Conservation (phyloP, 2,888 invertebrate species). For the Zaprionus obscuricornis region DNA sequence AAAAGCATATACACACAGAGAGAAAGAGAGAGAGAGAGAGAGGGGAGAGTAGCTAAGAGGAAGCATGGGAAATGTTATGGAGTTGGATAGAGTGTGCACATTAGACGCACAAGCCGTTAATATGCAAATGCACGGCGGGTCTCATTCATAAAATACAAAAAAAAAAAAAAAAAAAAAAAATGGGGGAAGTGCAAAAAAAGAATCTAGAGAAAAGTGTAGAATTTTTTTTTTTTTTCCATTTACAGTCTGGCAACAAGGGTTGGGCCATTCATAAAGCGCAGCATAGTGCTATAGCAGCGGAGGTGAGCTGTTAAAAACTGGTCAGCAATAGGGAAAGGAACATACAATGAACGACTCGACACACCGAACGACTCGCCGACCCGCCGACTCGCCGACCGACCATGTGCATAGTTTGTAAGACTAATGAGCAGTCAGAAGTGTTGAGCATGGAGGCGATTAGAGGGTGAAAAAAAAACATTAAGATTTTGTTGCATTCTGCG, state of each 20-base stretch:
- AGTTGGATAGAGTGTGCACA: constrained; percentile 55
- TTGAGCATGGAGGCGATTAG: constrained; percentile 17
- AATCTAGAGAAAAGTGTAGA: too few relatives aligned
- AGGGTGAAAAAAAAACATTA: constrained; percentile 28
- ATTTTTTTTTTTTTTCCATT: constrained; percentile 36
- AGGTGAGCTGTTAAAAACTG: constrained; percentile 33
- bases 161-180: too few relatives aligned
- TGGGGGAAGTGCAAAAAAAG: too few relatives aligned
- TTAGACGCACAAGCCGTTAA: constrained; percentile 77
- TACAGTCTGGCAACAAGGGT: constrained; percentile 41
- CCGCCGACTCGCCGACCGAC: too few relatives aligned
- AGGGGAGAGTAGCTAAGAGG: not conserved
- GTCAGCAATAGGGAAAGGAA: constrained; percentile 29
- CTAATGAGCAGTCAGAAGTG: constrained; percentile 61
- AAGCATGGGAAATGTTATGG: not conserved
- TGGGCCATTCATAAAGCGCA: constrained; percentile 36
- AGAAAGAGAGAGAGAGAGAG: not conserved
- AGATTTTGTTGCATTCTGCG: constrained; percentile 20
- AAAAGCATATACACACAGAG: too few relatives aligned
- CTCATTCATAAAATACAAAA: constrained; percentile 54
- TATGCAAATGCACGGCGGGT: constrained; percentile 68
- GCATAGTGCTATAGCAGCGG: not conserved
- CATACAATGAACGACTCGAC: too few relatives aligned
- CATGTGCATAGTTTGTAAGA: constrained; percentile 70
- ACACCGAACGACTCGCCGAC: too few relatives aligned